Evolutionary conservation across 2,888 invertebrate genomes (phyloP).

Genomic region (Yponomeuta evonymella): DNA sequence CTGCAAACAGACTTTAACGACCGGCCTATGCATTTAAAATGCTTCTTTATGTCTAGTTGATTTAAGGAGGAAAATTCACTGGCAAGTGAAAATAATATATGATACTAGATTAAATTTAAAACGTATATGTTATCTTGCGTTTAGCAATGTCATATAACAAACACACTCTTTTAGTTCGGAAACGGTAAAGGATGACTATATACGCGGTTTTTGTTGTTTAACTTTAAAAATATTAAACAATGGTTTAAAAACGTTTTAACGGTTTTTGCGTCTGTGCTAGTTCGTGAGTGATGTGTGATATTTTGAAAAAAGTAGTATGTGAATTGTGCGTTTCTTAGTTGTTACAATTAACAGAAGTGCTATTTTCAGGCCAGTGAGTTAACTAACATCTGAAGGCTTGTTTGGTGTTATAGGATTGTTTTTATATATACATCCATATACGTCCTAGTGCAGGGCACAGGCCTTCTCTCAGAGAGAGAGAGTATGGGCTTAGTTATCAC

Average conservation of each 20-base stretch:
- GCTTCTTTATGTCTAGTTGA: slow-evolving; percentile 23
- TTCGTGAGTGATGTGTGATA: neutral
- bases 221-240: neutral
- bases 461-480: no score
- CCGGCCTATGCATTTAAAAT: slow-evolving; percentile 21
- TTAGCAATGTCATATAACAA: slow-evolving; percentile 69
- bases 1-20: slow-evolving; percentile 32
- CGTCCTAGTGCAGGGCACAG: no score
- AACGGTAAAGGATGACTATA: slow-evolving; percentile 24
- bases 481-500: no score
- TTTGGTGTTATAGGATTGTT: no score
- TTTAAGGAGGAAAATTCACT: slow-evolving; percentile 30
- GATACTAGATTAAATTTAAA: slow-evolving; percentile 29
- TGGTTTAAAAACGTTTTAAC: neutral
- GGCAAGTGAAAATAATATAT: slow-evolving; percentile 18
- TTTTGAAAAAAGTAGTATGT: no score
- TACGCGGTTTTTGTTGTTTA: slow-evolving; percentile 19
- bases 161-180: slow-evolving; percentile 42
- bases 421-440: no score
- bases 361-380: no score
- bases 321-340: no score
- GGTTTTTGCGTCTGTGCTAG: neutral
- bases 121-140: slow-evolving; percentile 61
- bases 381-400: no score
- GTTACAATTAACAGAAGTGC: no score